These are phyloP conservation scores for Hypsibius dujardini DNA, from an alignment of 1,140 invertebrate genomes.

Conservation along the genomic window DNA sequence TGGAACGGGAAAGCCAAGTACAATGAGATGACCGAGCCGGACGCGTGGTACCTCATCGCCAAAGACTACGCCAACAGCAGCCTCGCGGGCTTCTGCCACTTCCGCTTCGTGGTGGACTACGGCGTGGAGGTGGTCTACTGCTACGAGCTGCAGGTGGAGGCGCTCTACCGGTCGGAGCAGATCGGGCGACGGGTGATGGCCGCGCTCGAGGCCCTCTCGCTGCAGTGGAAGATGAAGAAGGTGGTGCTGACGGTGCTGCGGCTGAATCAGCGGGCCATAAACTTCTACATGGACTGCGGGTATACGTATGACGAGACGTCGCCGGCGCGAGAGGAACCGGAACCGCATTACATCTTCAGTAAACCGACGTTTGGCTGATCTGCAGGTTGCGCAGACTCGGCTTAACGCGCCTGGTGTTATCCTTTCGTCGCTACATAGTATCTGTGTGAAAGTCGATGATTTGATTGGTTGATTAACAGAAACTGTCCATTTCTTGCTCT, in stretches of 20 bases:
- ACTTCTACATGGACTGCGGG: conserved; percentile 53
- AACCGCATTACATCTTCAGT: conserved; percentile 13
- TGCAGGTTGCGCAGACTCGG: too few relatives aligned
- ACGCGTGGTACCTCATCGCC: conserved; percentile 46
- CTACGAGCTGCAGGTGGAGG: conserved; percentile 63
- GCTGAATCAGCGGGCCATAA: conserved; percentile 46
- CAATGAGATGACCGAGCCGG: conserved; percentile 44
- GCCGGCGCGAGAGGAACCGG: neutral
- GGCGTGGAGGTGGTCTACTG: conserved; percentile 58
- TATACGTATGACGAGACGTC: conserved; percentile 29
- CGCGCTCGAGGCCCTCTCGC: conserved; percentile 53
- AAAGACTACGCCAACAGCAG: conserved; percentile 32
- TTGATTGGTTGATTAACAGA: too few relatives aligned
- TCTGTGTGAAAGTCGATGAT: too few relatives aligned
- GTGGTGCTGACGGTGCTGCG: conserved; percentile 62
- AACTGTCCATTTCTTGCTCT: too few relatives aligned
- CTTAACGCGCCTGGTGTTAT: too few relatives aligned
- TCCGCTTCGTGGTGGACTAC: conserved; percentile 61
- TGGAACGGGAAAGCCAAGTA: conserved; percentile 46
- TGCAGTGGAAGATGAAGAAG: conserved; percentile 47
- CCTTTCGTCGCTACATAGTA: too few relatives aligned
- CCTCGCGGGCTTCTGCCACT: conserved; percentile 52
- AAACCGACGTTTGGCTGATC: conserved; percentile 13
- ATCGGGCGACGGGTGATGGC: conserved; percentile 62
- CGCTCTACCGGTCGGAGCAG: conserved; percentile 45